phyloP scores from a whole-genome alignment of 2,113 vertebrate genomes.

The Chloropsis hardwickii region DNA sequence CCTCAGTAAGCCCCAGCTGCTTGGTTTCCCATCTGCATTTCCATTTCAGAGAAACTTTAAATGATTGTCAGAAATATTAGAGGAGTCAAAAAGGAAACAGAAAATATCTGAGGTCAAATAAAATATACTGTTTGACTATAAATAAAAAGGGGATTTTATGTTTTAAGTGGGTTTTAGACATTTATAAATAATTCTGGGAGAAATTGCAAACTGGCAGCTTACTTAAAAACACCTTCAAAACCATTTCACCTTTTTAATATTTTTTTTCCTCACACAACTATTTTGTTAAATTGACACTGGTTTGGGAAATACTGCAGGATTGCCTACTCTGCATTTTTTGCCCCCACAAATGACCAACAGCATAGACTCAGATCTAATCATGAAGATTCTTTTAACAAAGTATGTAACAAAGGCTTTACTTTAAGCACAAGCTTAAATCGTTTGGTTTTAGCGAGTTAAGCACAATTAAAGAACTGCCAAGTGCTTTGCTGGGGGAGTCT shows the following conservation, averaged over 20 bases:
- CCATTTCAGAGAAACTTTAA: neutral
- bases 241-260: neutral
- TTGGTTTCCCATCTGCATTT: neutral
- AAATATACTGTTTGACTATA: neutral
- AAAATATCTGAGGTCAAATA: neutral
- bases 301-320: neutral
- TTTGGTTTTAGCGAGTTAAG: neutral
- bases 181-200: neutral
- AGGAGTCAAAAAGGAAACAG: neutral
- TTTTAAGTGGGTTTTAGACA: neutral
- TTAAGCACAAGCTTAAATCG: neutral
- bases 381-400: neutral
- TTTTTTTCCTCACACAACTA: neutral
- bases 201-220: neutral
- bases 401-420: neutral
- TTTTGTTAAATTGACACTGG: neutral
- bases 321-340: neutral
- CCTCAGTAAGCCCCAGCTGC: neutral
- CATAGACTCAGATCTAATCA: neutral
- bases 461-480: neutral
- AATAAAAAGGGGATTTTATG: neutral
- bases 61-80: neutral
- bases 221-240: neutral
- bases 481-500: neutral
- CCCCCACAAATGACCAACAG: neutral